Percentiles rank a stretch among this genome's conserved stretches.
These are phyloP conservation scores for Scortum barcoo DNA, from an alignment of 2,113 vertebrate species.

Conservation along the genomic window DNA sequence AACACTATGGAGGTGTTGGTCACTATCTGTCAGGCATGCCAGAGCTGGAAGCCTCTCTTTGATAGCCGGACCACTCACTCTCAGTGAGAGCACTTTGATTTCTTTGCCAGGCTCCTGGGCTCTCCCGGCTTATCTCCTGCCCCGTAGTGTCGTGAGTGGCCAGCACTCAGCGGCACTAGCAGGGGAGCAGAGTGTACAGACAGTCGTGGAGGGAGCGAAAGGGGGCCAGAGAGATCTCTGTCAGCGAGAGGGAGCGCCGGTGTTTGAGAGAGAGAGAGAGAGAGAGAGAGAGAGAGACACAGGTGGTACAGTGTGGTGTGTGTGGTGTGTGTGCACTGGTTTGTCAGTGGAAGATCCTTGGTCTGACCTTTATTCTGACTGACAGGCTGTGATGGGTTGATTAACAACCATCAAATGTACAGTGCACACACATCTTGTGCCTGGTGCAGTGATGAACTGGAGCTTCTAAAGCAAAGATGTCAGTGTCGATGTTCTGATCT, in stretches of 20 bases:
- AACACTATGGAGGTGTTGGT: constrained; percentile 44
- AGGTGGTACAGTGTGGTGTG: constrained; percentile 19
- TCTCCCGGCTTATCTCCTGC: constrained; percentile 60
- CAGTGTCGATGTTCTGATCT: too few relatives aligned
- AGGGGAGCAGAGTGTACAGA: constrained; percentile 26
- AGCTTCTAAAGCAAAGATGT: background rate
- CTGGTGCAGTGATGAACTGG: background rate
- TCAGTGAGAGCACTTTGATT: constrained; percentile 66
- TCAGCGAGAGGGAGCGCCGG: constrained; percentile 14
- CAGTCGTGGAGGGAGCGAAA: constrained; percentile 35
- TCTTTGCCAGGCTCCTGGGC: constrained; percentile 58
- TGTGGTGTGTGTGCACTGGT: background rate
- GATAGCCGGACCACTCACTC: constrained; percentile 66
- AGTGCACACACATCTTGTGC: constrained; percentile 10
- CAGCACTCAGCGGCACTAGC: constrained; percentile 58
- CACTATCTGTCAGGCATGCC: constrained; percentile 55
- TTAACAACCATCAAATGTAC: constrained; percentile 38
- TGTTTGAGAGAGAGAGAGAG: background rate
- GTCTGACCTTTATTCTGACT: constrained; percentile 51
- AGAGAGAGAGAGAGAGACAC: background rate
- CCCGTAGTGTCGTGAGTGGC: constrained; percentile 29
- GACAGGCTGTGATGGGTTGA: constrained; percentile 29
- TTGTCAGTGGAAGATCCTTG: constrained; percentile 24
- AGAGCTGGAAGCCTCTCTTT: constrained; percentile 54
- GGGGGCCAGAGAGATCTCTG: constrained; percentile 2